These are phyloP conservation scores for Meloe dianella DNA, from an alignment of 2,888 invertebrate species.

Conservation along the genomic window DNA sequence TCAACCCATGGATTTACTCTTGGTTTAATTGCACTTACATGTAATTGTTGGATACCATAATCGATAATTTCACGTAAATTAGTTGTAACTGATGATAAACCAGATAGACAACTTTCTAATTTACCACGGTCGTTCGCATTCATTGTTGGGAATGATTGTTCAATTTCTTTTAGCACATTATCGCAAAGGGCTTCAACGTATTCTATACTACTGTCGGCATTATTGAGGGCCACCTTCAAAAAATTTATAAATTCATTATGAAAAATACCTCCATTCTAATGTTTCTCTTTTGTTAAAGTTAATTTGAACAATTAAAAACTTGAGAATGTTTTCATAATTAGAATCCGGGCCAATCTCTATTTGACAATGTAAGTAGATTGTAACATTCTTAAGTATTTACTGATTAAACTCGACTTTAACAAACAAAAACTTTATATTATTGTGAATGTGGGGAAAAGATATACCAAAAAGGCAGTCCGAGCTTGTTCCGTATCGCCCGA, in stretches of 20 bases:
- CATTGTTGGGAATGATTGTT: conserved; percentile 67
- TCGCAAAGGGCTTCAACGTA: conserved; percentile 86
- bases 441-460: no score
- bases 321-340: no score
- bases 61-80: conserved; percentile 72
- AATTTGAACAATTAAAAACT: no score
- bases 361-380: no score
- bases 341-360: no score
- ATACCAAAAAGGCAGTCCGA: conserved; percentile 77
- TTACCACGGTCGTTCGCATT: conserved; percentile 71
- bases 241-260: no score
- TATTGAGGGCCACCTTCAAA: conserved; percentile 88
- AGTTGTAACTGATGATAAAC: conserved; percentile 65
- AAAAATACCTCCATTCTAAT: no score
- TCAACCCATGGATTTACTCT: conserved; percentile 84
- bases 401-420: no score
- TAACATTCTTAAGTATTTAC: no score
- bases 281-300: no score
- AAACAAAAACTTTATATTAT: no score
- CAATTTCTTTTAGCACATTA: conserved; percentile 75
- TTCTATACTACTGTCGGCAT: conserved; percentile 89
- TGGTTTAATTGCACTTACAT: conserved; percentile 82
- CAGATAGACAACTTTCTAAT: conserved; percentile 74
- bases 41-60: conserved; percentile 81
- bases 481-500: conserved; percentile 80